Evolutionary conservation across 2,797 vertebrate genomes (phyloP).

Genomic region (Gorsachius magnificus): DNA sequence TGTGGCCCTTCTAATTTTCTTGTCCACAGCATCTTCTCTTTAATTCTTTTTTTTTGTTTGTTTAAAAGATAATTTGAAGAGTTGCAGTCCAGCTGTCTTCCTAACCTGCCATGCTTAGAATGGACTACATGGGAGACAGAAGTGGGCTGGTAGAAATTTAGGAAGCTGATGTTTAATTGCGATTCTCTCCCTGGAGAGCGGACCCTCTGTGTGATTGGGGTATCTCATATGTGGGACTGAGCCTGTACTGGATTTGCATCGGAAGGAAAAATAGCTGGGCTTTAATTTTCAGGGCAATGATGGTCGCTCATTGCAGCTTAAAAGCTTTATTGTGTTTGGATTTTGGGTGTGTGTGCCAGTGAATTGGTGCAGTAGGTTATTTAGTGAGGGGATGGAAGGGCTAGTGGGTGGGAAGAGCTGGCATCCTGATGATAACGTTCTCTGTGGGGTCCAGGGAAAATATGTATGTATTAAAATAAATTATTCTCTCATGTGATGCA

Average conservation of each 20-base stretch:
- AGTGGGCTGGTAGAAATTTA: neutral
- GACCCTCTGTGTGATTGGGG: neutral
- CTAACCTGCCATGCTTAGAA: neutral
- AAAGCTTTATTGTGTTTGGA: neutral
- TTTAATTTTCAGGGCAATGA: neutral
- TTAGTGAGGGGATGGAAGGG: neutral
- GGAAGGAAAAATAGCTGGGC: neutral
- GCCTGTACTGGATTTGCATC: neutral
- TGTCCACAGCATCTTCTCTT: neutral
- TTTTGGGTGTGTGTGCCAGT: accelerated
- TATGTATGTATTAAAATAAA: neutral
- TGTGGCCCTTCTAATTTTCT: conserved; percentile 15
- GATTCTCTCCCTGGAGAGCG: neutral
- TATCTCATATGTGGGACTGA: neutral
- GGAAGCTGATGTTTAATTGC: neutral
- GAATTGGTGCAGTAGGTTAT: neutral
- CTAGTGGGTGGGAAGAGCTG: neutral
- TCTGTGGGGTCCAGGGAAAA: neutral
- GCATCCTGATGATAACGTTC: neutral
- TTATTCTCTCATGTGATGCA: neutral
- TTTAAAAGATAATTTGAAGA: neutral
- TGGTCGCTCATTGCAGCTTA: neutral
- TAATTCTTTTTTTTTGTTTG: too few relatives aligned
- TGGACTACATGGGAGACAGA: neutral
- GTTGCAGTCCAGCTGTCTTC: neutral